Evolutionary conservation across 2,888 invertebrate genomes (phyloP), one percentile per base, ranked within the genome.

Genomic region (Troides aeacus): DNA sequence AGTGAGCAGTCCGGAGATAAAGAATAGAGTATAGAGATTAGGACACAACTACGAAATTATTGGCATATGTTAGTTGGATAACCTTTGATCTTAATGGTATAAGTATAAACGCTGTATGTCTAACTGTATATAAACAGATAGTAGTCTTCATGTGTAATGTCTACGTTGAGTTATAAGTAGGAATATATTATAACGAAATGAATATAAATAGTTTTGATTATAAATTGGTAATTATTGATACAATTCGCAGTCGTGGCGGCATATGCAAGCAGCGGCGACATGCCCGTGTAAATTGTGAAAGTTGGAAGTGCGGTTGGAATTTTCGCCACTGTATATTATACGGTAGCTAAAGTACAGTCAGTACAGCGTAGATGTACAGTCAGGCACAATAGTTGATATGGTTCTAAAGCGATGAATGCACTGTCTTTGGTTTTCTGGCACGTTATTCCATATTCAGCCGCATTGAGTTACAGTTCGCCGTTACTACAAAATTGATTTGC

Each of bases 291-390:
- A 89, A 89, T 90, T 89, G 88, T 85, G 84, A 85, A 88, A 90
- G 88, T 90, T 90, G 80, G 83, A 81, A 77, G 81, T 76, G 84
- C 77, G 85, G 86, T 87, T 85, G 88, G 88, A 89, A 90, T 89
- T 88, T 89, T 85, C 87, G 75, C 83, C 82, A 85, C 82, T 81
- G 83, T 84, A 85, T 87, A 88, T 89, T 89, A 90, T 89, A 90
- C 88, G 5, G 30, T 30, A 30, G 3, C 30, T 0, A 30, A 30
- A 30, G 30, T 30, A 30, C 30, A 30, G 30, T 30, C 30, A 30
- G 30, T 30, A 30, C 30, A 30, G 30, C 85, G 15, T 46, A 46
- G 46, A 46, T 46, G 15, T 46, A 46, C 15, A 46, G 85, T 86
- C 84, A 85, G 79, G 78, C 78, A 78, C 78, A 81, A 77, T 76